Evolutionary conservation across 2,888 invertebrate genomes (phyloP).

Genomic region (Ochlodes sylvanus): DNA sequence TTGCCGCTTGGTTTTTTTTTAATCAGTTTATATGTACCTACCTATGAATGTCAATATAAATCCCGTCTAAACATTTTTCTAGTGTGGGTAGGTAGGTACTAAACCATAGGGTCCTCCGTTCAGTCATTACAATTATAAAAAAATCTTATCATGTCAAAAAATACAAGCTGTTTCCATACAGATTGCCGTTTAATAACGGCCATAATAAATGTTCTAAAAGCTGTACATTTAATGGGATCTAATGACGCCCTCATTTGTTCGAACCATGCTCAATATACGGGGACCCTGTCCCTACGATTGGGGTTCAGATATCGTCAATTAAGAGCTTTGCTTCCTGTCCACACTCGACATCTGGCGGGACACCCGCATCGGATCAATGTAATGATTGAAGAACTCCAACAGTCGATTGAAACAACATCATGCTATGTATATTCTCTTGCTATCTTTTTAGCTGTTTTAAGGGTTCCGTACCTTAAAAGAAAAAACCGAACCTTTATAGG

Average conservation of each 20-base stretch:
- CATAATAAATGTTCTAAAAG: background rate
- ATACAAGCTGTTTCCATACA: no score
- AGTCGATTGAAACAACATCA: conserved; percentile 8
- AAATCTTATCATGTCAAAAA: no score
- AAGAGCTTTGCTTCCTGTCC: conserved; percentile 36
- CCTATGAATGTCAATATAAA: no score
- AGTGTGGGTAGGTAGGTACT: no score
- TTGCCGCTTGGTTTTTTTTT: no score
- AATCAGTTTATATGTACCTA: no score
- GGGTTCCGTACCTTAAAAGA: no score
- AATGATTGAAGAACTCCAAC: conserved; percentile 12
- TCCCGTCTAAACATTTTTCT: no score
- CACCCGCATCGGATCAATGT: conserved; percentile 37
- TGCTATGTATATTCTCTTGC: background rate
- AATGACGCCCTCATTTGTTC: conserved; percentile 11
- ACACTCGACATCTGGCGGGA: conserved; percentile 25
- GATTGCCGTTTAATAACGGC: background rate
- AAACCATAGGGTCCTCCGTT: no score
- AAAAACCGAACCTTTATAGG: no score
- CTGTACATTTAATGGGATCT: conserved; percentile 3
- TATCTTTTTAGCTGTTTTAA: no score
- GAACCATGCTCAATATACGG: background rate
- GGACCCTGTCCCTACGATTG: conserved; percentile 10
- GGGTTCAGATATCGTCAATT: conserved; percentile 34
- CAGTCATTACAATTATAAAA: no score